phyloP scores from a whole-genome alignment of 2,888 invertebrate species.

The Desoria tigrina region DNA sequence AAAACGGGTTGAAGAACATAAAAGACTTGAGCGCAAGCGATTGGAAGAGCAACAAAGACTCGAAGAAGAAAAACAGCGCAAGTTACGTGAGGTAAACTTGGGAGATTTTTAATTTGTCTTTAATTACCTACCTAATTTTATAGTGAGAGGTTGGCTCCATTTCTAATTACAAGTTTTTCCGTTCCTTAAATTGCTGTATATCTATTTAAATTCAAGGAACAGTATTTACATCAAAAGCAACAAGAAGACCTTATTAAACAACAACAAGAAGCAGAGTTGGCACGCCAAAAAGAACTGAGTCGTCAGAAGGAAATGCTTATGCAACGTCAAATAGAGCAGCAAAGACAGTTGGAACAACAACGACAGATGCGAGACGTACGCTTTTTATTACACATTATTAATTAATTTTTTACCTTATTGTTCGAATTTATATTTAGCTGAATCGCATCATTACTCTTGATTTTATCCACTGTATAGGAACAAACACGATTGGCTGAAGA shows the following conservation, averaged over 20 bases:
- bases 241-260: slow-evolving; percentile 36
- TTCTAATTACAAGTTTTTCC: no score
- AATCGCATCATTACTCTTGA: no score
- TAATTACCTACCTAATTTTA: neutral
- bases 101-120: neutral
- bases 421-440: no score
- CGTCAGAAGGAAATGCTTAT: slow-evolving; percentile 42
- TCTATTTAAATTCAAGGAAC: slow-evolving; percentile 18
- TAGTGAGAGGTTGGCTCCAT: no score
- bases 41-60: slow-evolving; percentile 34
- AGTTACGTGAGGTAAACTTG: slow-evolving; percentile 10
- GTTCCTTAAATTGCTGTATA: no score
- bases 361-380: slow-evolving; percentile 36
- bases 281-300: no score
- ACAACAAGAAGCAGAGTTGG: slow-evolving; percentile 43
- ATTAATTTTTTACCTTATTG: no score
- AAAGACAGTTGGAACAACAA: slow-evolving; percentile 50
- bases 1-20: slow-evolving; percentile 59
- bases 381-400: no score
- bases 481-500: slow-evolving; percentile 31
- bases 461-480: slow-evolving; percentile 4
- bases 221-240: slow-evolving; percentile 37
- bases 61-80: slow-evolving; percentile 42
- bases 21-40: slow-evolving; percentile 47
- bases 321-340: slow-evolving; percentile 42